Conservation (phyloP, 2,113 vertebrate genomes). For the Pitta sordida region DNA sequence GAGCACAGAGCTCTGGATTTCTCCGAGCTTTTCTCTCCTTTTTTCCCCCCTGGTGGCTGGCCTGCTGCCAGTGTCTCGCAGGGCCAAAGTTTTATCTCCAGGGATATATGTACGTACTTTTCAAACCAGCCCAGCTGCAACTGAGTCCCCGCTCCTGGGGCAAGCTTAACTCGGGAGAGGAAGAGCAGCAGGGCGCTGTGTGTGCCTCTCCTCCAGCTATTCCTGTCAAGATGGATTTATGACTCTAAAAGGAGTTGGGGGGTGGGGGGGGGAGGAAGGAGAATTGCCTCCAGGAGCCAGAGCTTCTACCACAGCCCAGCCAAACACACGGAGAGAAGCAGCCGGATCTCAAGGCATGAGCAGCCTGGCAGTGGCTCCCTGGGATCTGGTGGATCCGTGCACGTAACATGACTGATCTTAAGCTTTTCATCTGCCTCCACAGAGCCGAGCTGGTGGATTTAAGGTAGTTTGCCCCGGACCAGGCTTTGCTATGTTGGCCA, state of each 20-base stretch:
- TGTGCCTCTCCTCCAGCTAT: background rate
- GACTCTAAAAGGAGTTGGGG: background rate
- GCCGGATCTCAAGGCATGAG: background rate
- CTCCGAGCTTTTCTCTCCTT: background rate
- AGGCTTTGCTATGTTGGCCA: constrained; percentile 65
- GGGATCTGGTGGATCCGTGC: background rate
- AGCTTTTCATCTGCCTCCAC: background rate
- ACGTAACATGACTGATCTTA: background rate
- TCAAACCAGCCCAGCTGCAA: background rate
- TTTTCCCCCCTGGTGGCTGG: background rate
- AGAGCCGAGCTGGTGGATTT: background rate
- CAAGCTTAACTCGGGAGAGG: background rate
- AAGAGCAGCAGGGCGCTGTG: background rate
- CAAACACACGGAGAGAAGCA: background rate
- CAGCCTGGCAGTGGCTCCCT: background rate
- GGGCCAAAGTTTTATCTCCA: constrained; percentile 3
- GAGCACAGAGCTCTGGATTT: background rate
- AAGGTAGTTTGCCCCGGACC: background rate
- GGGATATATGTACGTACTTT: background rate
- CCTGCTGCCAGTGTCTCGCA: background rate
- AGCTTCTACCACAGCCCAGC: background rate
- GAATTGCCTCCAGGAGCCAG: background rate
- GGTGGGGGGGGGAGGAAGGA: background rate
- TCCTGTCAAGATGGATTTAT: constrained; percentile 49
- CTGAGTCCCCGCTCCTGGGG: background rate